phyloP scores from a whole-genome alignment of 2,888 invertebrate species.

The Augiades crinisus region DNA sequence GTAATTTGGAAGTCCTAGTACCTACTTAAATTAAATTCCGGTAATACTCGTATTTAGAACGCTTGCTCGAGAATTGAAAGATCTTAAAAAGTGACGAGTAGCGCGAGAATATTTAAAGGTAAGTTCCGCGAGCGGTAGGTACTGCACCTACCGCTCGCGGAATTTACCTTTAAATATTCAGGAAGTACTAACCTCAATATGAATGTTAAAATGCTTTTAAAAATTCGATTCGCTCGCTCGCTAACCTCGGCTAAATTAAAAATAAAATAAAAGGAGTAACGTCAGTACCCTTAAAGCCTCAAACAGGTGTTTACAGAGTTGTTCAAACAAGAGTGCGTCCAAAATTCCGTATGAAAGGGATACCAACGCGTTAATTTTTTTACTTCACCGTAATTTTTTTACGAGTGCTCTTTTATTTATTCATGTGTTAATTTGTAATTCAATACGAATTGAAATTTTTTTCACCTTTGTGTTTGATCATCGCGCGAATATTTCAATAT shows the following conservation, averaged over 20 bases:
- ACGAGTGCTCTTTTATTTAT: neutral
- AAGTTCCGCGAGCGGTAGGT: too few relatives aligned
- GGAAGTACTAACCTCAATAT: neutral
- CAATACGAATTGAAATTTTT: neutral
- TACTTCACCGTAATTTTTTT: neutral
- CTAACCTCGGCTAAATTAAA: neutral
- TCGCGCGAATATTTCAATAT: neutral
- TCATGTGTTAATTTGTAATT: slow-evolving; percentile 3
- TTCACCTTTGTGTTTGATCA: neutral
- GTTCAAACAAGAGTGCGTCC: neutral
- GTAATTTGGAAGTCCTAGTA: too few relatives aligned
- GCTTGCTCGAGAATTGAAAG: too few relatives aligned
- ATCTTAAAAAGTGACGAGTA: too few relatives aligned
- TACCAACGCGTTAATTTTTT: neutral
- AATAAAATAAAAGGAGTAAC: neutral
- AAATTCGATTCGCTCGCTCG: neutral
- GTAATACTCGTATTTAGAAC: too few relatives aligned
- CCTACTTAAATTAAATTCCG: too few relatives aligned
- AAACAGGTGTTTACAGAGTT: neutral
- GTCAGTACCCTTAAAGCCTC: neutral
- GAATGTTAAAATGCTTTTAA: neutral
- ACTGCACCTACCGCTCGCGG: too few relatives aligned
- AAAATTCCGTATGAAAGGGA: neutral
- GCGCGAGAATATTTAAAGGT: too few relatives aligned
- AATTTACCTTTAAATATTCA: neutral